These are phyloP conservation scores for Cotesia glomerata DNA, from an alignment of 1,140 invertebrate genomes.

Conservation along the genomic window DNA sequence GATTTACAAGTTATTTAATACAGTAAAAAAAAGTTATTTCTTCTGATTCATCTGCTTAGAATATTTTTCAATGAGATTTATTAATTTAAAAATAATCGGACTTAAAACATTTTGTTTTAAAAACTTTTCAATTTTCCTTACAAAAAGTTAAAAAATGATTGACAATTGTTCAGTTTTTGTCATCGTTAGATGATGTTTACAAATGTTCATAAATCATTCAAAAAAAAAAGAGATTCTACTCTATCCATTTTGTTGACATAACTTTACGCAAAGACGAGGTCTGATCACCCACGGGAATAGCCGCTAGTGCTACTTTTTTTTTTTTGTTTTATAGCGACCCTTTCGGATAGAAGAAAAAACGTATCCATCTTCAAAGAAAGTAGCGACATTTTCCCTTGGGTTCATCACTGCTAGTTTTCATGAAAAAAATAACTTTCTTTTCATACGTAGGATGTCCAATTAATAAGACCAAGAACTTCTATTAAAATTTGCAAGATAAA, in stretches of 20 bases:
- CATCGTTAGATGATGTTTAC: conserved; percentile 23
- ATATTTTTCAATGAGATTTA: too few species aligned
- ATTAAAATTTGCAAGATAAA: background rate
- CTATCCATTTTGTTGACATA: conserved; percentile 3
- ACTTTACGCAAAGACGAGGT: background rate
- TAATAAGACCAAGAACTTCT: background rate
- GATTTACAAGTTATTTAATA: too few species aligned
- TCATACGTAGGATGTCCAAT: conserved; percentile 9
- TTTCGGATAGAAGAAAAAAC: background rate
- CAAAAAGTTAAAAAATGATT: background rate
- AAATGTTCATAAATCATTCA: conserved; percentile 27
- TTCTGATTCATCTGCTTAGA: too few species aligned
- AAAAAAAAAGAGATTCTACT: background rate
- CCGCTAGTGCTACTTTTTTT: background rate
- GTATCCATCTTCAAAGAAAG: conserved; percentile 8
- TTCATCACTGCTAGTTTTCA: conserved; percentile 8
- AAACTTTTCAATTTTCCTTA: too few species aligned
- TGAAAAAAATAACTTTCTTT: background rate
- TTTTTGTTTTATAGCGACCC: background rate
- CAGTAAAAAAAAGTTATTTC: too few species aligned
- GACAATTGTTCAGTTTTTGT: conserved; percentile 1
- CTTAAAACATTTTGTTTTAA: too few species aligned
- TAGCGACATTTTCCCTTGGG: conserved; percentile 4
- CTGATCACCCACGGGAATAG: background rate
- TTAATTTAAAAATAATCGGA: too few species aligned